A percentile compares a stretch with the other conserved stretches of the same genome.
These are phyloP conservation scores for Chaenocephalus aceratus DNA, from an alignment of 2,113 vertebrate genomes.

Conservation along the genomic window DNA sequence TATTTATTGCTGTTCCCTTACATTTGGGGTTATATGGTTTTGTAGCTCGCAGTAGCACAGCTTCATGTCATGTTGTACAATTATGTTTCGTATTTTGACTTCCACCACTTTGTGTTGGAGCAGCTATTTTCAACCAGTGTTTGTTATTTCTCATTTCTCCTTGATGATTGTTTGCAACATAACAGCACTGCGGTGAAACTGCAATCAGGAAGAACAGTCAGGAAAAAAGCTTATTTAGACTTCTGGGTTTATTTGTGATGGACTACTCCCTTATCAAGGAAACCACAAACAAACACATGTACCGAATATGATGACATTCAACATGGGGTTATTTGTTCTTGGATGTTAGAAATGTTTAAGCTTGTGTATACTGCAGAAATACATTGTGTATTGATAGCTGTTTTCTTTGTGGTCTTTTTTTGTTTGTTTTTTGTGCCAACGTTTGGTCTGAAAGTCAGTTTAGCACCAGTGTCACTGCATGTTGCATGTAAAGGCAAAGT, in stretches of 20 bases:
- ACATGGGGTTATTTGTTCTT: slow-evolving; percentile 21
- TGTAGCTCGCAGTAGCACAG: slow-evolving; percentile 13
- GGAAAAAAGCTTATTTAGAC: slow-evolving; percentile 44
- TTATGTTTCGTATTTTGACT: slow-evolving; percentile 29
- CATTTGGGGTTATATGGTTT: slow-evolving; percentile 20
- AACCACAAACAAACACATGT: slow-evolving; percentile 46
- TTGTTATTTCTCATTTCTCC: slow-evolving; percentile 58
- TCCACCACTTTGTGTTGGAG: background rate
- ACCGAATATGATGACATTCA: slow-evolving; percentile 19
- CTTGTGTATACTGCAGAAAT: slow-evolving; percentile 33
- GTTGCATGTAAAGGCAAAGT: slow-evolving; percentile 92
- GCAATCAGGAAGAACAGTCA: slow-evolving; percentile 54
- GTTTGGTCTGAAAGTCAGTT: slow-evolving; percentile 40
- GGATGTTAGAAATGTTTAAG: slow-evolving; percentile 34
- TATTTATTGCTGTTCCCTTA: slow-evolving; percentile 39
- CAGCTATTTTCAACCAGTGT: slow-evolving; percentile 47
- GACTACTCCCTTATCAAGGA: slow-evolving; percentile 47
- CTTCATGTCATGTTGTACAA: slow-evolving; percentile 37
- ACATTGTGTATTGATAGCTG: slow-evolving; percentile 24
- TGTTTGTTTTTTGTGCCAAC: slow-evolving; percentile 45
- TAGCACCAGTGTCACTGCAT: slow-evolving; percentile 89
- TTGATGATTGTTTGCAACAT: slow-evolving; percentile 52
- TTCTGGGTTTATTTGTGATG: slow-evolving; percentile 54
- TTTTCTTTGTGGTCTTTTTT: slow-evolving; percentile 51
- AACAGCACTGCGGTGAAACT: slow-evolving; percentile 48